These are phyloP conservation scores for Agrenia bidenticulata DNA, from an alignment of 2,888 invertebrate genomes.

Conservation along the genomic window DNA sequence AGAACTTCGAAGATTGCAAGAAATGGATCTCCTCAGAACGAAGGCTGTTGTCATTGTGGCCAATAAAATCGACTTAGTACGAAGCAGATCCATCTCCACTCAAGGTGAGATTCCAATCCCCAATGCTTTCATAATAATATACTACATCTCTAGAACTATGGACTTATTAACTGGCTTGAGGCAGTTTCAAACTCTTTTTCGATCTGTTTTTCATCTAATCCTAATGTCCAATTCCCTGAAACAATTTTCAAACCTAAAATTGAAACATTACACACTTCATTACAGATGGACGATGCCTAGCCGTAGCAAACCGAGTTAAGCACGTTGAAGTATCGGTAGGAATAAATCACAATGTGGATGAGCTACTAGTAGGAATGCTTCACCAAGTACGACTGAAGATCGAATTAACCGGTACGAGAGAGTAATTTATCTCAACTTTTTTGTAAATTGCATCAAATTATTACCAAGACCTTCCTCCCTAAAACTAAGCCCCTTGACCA, in stretches of 20 bases:
- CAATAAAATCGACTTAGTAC: constrained; percentile 90
- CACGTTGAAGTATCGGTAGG: constrained; percentile 95
- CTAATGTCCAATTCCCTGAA: neutral
- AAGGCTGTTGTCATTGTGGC: constrained; percentile 83
- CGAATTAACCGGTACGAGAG: constrained; percentile 54
- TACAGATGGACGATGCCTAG: constrained; percentile 89
- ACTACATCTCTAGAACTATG: too few species aligned
- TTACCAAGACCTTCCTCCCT: too few species aligned
- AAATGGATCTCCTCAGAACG: constrained; percentile 72
- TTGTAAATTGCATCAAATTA: too few species aligned
- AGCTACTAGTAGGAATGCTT: constrained; percentile 86
- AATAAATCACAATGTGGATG: constrained; percentile 95
- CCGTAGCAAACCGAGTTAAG: constrained; percentile 86
- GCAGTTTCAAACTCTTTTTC: too few species aligned
- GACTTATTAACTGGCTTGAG: too few species aligned
- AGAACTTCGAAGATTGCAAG: constrained; percentile 73
- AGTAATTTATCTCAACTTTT: too few species aligned
- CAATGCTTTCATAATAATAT: neutral
- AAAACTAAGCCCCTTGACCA: too few species aligned
- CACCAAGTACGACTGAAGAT: constrained; percentile 85
- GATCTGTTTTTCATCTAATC: too few species aligned
- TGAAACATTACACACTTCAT: constrained; percentile 40
- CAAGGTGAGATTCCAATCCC: constrained; percentile 69
- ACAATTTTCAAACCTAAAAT: constrained; percentile 9
- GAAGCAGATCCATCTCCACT: constrained; percentile 81